Evolutionary conservation across 2,113 vertebrate species (phyloP), one percentile per base, ranked within the genome.

Genomic region (Plecotus auritus): DNA sequence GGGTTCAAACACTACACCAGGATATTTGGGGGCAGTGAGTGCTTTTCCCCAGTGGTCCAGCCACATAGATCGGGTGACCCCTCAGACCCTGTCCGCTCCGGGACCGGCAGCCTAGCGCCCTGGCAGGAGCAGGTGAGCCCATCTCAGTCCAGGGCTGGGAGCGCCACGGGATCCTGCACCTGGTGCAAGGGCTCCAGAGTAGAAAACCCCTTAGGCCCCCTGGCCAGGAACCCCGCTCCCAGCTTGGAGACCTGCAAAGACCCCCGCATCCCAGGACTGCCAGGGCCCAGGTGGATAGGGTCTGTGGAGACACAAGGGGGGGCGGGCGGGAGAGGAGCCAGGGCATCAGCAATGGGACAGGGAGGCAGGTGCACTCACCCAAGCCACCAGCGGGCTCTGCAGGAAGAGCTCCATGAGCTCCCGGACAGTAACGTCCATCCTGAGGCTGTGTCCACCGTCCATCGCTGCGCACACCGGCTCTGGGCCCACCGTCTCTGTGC

Each of bases 391-490:
- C 64, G 99, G 99, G 93, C 98, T 98, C 97, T 98, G 98, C 97
- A 99, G 97, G 85, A 99, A 99, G 97, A 98, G 98, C 97, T 98
- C 98, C 98, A 99, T 97, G 94, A 99, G 98, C 96, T 99, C 99
- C 17, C 98, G 99, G 70, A 99, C 97, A 2, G 99, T 99, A 97
- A 99, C 98, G 97, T 99, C 99, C 99, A 99, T 99, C 96, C 96
- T 95, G 97, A 95, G 81, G 91, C 96, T 26, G 89, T 51, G 81
- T 54, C 90, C 90, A 64, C 64, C 84, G 67, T 76, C 86, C 49
- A 49, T 49, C 49, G 4, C 49, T 49, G 42, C 7, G 42, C 42
- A 42, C 42, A 42, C 42, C 7, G 42, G 42, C 42, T 42, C 42
- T 42, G 42, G 49, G 49, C 49, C 14, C 14, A 49, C 49, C 4